phyloP scores from a whole-genome alignment of 1,140 invertebrate genomes.

The Philotrypesis tridentata region DNA sequence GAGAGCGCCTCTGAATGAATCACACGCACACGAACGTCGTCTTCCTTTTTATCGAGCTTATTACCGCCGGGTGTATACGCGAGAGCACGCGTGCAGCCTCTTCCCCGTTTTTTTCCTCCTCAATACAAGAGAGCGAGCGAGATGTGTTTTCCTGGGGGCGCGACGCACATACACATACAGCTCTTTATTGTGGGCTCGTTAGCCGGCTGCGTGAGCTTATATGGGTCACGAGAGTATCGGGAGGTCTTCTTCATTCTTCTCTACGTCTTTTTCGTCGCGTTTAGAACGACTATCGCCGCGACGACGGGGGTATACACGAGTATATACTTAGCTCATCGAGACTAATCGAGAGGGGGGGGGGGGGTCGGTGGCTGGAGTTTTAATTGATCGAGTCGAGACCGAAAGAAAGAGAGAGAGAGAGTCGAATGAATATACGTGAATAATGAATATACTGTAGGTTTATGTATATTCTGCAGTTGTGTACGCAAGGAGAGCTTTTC shows the following conservation, averaged over 20 bases:
- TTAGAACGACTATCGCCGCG: too few relatives aligned
- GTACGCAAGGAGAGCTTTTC: too few relatives aligned
- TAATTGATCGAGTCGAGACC: neutral
- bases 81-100: neutral
- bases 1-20: slow-evolving; percentile 31
- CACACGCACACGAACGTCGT: slow-evolving; percentile 1
- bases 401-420: too few relatives aligned
- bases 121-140: too few relatives aligned
- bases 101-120: neutral
- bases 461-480: too few relatives aligned
- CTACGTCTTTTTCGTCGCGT: too few relatives aligned
- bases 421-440: too few relatives aligned
- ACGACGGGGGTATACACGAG: too few relatives aligned
- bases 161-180: too few relatives aligned
- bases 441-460: too few relatives aligned
- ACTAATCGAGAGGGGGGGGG: neutral
- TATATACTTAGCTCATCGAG: neutral
- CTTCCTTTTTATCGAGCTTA: slow-evolving; percentile 37
- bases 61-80: slow-evolving; percentile 4
- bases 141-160: slow-evolving; percentile 4
- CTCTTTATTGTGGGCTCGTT: slow-evolving; percentile 28
- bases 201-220: slow-evolving; percentile 24
- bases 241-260: neutral
- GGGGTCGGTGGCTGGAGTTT: neutral
- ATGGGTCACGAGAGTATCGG: slow-evolving; percentile 13